These are phyloP conservation scores for Dicranocentrus wangi DNA, from an alignment of 2,888 invertebrate genomes.

Conservation along the genomic window DNA sequence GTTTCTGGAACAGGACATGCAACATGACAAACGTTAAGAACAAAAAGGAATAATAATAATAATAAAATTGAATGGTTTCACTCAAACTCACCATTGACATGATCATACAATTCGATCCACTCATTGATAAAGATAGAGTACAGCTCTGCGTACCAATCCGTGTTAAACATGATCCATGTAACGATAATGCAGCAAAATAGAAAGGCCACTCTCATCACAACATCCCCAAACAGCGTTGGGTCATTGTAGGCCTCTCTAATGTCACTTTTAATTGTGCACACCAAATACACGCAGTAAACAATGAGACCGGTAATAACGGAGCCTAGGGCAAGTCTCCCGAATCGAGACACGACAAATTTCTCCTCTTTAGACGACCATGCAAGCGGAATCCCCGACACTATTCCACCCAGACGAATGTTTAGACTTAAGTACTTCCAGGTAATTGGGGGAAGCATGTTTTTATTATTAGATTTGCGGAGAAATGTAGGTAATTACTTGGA, in stretches of 20 bases:
- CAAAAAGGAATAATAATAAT: not conserved
- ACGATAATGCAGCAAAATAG: not conserved
- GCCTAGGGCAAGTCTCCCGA: not conserved
- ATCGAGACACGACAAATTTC: not conserved
- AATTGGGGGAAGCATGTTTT: not conserved
- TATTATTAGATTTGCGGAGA: no score
- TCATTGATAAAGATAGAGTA: slow-evolving; percentile 6
- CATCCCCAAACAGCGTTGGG: slow-evolving; percentile 3
- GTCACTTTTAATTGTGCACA: not conserved
- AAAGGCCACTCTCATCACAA: slow-evolving; percentile 22
- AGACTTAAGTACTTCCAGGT: slow-evolving; percentile 25
- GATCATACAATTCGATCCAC: slow-evolving; percentile 2
- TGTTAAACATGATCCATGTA: not conserved
- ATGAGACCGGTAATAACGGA: not conserved
- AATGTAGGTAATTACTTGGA: no score
- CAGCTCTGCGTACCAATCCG: not conserved
- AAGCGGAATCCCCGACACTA: slow-evolving; percentile 17
- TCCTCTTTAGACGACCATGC: slow-evolving; percentile 8
- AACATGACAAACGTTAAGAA: slow-evolving; percentile 16
- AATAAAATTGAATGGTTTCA: not conserved
- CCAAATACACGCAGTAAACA: slow-evolving; percentile 8
- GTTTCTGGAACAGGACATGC: not conserved
- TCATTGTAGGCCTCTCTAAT: not conserved
- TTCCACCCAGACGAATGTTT: not conserved
- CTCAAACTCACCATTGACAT: not conserved